Conservation (phyloP, 1,140 invertebrate species). For the Drosophila tristis region DNA sequence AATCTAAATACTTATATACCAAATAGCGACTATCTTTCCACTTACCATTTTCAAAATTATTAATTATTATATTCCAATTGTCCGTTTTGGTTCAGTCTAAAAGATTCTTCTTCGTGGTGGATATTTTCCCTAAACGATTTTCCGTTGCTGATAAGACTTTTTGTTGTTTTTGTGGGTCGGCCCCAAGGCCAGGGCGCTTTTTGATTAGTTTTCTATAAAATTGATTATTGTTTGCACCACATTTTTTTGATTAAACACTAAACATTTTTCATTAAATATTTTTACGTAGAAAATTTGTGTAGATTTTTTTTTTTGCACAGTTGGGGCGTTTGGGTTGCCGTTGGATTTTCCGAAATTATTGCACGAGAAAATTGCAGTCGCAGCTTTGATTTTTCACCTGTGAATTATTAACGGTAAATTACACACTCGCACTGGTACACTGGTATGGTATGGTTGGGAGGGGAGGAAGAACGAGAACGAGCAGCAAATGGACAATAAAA, state of each 20-base stretch:
- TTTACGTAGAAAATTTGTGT: constrained; percentile 1
- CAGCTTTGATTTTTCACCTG: constrained; percentile 65
- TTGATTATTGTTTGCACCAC: no score
- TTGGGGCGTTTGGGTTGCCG: background rate
- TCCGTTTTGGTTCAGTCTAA: constrained; percentile 61
- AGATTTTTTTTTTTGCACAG: background rate
- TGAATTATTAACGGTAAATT: constrained; percentile 77
- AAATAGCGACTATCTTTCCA: background rate
- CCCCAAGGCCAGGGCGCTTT: constrained; percentile 19
- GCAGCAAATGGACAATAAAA: constrained; percentile 73
- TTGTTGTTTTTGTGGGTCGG: constrained; percentile 33
- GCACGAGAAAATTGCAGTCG: constrained; percentile 57
- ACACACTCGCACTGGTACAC: constrained; percentile 39
- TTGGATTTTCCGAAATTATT: constrained; percentile 49
- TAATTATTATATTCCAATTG: constrained; percentile 59
- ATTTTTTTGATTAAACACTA: background rate
- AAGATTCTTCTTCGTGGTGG: constrained; percentile 6
- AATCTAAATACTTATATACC: no score
- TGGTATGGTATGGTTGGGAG: constrained; percentile 20
- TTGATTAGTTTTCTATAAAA: constrained; percentile 3
- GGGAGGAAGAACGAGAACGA: constrained; percentile 45
- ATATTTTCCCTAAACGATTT: constrained; percentile 4
- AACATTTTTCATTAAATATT: constrained; percentile 13
- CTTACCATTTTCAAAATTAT: constrained; percentile 64
- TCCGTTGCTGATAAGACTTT: constrained; percentile 29